Conservation (phyloP, 2,113 vertebrate species). For the Pedionomus torquatus region DNA sequence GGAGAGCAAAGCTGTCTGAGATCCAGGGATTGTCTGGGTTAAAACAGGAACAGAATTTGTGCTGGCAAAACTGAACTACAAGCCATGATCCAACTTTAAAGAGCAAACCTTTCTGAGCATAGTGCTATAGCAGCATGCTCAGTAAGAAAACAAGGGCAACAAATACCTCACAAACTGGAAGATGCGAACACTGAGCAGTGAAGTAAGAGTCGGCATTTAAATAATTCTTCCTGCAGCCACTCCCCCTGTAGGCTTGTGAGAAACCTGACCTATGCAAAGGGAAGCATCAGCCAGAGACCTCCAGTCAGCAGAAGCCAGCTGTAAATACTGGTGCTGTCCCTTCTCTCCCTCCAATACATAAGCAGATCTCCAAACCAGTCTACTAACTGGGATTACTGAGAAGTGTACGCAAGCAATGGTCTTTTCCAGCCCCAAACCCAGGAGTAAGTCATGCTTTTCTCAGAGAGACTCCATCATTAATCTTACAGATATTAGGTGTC, state of each 20-base stretch:
- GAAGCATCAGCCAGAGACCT: not conserved
- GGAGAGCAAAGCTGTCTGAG: not conserved
- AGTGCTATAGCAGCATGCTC: not conserved
- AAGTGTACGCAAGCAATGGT: not conserved
- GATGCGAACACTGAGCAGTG: not conserved
- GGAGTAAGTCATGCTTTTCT: not conserved
- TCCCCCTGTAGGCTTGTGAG: not conserved
- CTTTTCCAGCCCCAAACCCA: not conserved
- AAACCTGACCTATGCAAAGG: not conserved
- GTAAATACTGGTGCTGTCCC: not conserved
- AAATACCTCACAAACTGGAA: not conserved
- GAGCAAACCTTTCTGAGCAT: not conserved
- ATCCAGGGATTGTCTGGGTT: not conserved
- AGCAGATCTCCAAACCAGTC: not conserved
- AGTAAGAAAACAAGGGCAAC: not conserved
- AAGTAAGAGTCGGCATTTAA: not conserved
- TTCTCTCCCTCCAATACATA: not conserved
- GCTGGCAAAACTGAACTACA: not conserved
- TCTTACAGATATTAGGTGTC: not conserved
- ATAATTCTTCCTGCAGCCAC: not conserved
- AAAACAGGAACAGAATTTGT: not conserved
- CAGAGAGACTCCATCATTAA: not conserved
- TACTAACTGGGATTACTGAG: not conserved
- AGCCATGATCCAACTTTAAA: not conserved
- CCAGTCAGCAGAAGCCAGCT: not conserved